Evolutionary conservation across 1,140 invertebrate species (phyloP), one percentile per base, ranked within the genome.

Genomic region (Bombus haemorrhoidalis): DNA sequence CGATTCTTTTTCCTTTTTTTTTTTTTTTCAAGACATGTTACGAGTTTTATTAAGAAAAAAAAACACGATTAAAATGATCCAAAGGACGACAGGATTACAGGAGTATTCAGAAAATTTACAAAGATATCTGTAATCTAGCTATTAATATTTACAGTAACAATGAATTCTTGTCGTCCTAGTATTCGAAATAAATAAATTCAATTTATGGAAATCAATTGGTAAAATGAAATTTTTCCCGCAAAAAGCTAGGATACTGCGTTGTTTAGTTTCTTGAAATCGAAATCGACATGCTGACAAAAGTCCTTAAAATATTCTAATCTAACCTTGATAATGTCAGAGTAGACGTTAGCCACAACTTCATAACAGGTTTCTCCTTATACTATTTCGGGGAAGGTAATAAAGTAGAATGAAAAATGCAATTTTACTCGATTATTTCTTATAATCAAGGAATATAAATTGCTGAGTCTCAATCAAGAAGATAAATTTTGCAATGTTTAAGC

Each of bases 361-460:
- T 78, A 78, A 78, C 75, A 39, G 57, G 75, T 77, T 76, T 76
- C 74, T 34, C 12, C 34, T 25, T 77, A 62, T 41, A 41, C 57
- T 64, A 64, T 78, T 78, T 43, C 18, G 37, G 59, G 15, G 9
- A 64, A 64, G 75, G 39, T 37, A 41, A 41, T 64, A 59, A 62
- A 78, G 41, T 32, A 13, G 12, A 64, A 15, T 8, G 25, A 62
- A 47, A 77, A 64, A 41, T 43, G 28, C 10, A 15, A 25, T 32
- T 43, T 39, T 37, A 5, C 37, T 62, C 41, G 22, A 64, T 37
- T 22, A 64, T 41, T 64, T 41, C 15, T 2, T 25, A n/a, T 68
- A 34, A 37, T 37, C 34, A 28, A 25, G 34, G 12, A 28, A 37
- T 37, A 34, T 28, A 37, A 34, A 57, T 75, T 37, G 25, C 37